These are phyloP conservation scores for Zaprionus camerounensis DNA, from an alignment of 1,140 invertebrate genomes.

Conservation along the genomic window DNA sequence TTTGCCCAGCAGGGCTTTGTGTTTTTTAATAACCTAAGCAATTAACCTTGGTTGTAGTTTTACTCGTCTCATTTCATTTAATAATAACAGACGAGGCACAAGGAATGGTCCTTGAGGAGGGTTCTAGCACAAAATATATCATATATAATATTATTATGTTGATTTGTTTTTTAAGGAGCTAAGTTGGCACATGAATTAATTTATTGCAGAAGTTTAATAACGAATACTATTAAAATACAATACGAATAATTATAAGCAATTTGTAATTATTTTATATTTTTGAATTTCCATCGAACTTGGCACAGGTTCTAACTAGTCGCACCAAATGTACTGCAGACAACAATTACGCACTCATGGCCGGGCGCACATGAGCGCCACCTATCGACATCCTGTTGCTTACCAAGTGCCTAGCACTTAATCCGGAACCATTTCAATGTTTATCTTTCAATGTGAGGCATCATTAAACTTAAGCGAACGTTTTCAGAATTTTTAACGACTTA, in stretches of 20 bases:
- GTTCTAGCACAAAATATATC: neutral
- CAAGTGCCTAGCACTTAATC: constrained; percentile 50
- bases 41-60: constrained; percentile 73
- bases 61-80: constrained; percentile 38
- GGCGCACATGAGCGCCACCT: constrained; percentile 16
- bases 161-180: too few species aligned
- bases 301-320: neutral
- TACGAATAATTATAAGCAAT: too few species aligned
- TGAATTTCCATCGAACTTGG: neutral
- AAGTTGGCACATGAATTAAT: too few species aligned
- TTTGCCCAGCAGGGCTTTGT: constrained; percentile 38
- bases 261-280: too few species aligned
- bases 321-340: neutral
- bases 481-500: constrained; percentile 76
- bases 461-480: constrained; percentile 74
- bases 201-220: too few species aligned
- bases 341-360: neutral
- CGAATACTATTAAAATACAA: too few species aligned
- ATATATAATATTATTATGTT: too few species aligned
- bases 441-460: constrained; percentile 72
- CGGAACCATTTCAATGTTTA: constrained; percentile 60
- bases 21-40: constrained; percentile 56
- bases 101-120: constrained; percentile 14
- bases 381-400: constrained; percentile 69
- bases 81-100: constrained; percentile 28